Percentiles rank a stretch among this genome's conserved stretches.
Evolutionary conservation across 2,797 vertebrate species (phyloP).

Genomic region (Limosa lapponica): DNA sequence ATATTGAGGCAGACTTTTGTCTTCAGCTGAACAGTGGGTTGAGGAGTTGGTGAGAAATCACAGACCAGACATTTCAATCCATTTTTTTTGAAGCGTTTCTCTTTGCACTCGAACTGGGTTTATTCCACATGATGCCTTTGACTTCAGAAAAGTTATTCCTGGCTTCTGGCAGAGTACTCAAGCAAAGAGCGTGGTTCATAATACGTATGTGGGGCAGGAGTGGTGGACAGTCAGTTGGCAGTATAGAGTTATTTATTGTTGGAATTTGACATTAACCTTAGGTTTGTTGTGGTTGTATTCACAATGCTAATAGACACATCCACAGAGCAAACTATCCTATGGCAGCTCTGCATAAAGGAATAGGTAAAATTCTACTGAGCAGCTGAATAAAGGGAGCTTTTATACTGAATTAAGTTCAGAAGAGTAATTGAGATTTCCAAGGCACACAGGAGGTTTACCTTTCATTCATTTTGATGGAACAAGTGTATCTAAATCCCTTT

Average conservation of each 20-base stretch:
- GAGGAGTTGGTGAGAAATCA: not conserved
- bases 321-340: not conserved
- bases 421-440: constrained; percentile 30
- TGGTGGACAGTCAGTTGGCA: not conserved
- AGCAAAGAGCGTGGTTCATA: not conserved
- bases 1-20: not conserved
- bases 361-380: not conserved
- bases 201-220: not conserved
- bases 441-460: not conserved
- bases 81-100: not conserved
- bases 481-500: constrained; percentile 32
- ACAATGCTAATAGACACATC: not conserved
- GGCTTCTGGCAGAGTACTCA: not conserved
- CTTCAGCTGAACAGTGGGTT: not conserved
- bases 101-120: not conserved
- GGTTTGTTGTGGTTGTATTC: not conserved
- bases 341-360: not conserved
- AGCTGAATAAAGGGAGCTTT: constrained; percentile 7
- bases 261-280: not conserved
- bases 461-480: constrained; percentile 26
- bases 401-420: constrained; percentile 39
- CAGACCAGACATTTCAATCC: not conserved
- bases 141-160: not conserved
- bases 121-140: not conserved
- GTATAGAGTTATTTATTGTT: not conserved